Conservation (phyloP, 1,140 invertebrate genomes). For the Drosophila mauritiana region DNA sequence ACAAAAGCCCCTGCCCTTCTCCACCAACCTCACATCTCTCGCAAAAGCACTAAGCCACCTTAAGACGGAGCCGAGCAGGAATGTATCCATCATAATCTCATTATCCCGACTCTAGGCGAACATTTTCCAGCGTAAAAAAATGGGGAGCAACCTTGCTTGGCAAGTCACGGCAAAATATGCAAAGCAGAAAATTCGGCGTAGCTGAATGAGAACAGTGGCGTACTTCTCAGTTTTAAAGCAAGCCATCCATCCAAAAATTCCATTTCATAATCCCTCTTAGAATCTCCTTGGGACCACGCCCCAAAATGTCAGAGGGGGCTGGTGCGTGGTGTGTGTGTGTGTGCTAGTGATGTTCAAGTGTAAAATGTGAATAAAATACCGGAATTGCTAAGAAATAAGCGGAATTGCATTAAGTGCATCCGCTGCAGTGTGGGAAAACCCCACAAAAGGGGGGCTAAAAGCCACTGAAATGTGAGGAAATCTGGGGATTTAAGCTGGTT, state of each 20-base stretch:
- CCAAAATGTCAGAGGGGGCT: not conserved
- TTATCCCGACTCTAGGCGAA: slow-evolving; percentile 42
- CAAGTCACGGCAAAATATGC: slow-evolving; percentile 49
- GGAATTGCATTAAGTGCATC: slow-evolving; percentile 66
- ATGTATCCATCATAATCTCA: slow-evolving; percentile 54
- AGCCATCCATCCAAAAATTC: slow-evolving; percentile 17
- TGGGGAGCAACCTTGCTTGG: slow-evolving; percentile 3
- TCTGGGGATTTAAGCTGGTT: slow-evolving; percentile 33
- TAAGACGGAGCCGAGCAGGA: slow-evolving; percentile 39
- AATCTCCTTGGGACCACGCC: slow-evolving; percentile 12
- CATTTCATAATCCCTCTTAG: slow-evolving; percentile 22
- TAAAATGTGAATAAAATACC: slow-evolving; percentile 51
- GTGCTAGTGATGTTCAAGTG: slow-evolving; percentile 19
- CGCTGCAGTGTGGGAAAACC: slow-evolving; percentile 1
- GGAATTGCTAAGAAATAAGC: slow-evolving; percentile 39
- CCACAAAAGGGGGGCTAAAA: not conserved
- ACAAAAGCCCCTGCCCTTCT: slow-evolving; percentile 12
- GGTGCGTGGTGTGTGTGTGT: not conserved
- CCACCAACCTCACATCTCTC: not conserved
- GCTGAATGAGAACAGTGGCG: slow-evolving; percentile 10
- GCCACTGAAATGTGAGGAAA: slow-evolving; percentile 2
- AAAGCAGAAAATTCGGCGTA: slow-evolving; percentile 57
- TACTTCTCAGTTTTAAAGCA: slow-evolving; percentile 5
- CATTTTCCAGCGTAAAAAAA: slow-evolving; percentile 18
- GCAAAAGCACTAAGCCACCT: slow-evolving; percentile 34